A percentile compares a stretch with the other conserved stretches of the same genome.
These are phyloP conservation scores for Steatornis caripensis DNA, from an alignment of 2,113 vertebrate species.

Conservation along the genomic window DNA sequence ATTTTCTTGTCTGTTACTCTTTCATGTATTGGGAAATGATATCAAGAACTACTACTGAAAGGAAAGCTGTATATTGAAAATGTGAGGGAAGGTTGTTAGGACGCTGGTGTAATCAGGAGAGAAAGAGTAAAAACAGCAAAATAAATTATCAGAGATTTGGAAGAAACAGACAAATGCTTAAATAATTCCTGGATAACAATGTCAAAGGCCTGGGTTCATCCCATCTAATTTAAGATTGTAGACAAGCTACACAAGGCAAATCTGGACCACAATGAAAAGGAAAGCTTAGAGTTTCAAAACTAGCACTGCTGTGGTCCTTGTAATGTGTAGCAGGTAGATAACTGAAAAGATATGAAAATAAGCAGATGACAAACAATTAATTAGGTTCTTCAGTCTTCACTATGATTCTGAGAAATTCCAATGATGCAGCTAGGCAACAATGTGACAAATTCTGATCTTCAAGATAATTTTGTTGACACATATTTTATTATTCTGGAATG, in stretches of 20 bases:
- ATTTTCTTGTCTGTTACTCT: not conserved
- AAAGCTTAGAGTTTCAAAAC: not conserved
- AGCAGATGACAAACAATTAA: not conserved
- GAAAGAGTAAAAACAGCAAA: not conserved
- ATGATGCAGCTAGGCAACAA: not conserved
- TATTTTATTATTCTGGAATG: not conserved
- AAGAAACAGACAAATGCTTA: not conserved
- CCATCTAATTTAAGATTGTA: not conserved
- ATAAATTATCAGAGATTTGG: not conserved
- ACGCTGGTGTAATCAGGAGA: not conserved
- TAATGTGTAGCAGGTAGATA: not conserved
- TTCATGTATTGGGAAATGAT: not conserved
- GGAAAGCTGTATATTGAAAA: not conserved
- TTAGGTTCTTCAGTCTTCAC: not conserved
- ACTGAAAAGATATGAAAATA: not conserved
- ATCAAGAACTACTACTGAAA: not conserved
- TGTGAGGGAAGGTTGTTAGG: not conserved
- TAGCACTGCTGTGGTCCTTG: not conserved
- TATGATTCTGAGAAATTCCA: not conserved
- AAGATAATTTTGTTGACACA: not conserved
- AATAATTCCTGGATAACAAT: not conserved
- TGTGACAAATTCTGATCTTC: not conserved
- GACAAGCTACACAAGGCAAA: not conserved
- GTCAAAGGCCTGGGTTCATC: not conserved
- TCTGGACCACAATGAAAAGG: not conserved